These are phyloP conservation scores for Choristoneura rosaceana DNA, from an alignment of 2,888 invertebrate genomes.

Conservation along the genomic window DNA sequence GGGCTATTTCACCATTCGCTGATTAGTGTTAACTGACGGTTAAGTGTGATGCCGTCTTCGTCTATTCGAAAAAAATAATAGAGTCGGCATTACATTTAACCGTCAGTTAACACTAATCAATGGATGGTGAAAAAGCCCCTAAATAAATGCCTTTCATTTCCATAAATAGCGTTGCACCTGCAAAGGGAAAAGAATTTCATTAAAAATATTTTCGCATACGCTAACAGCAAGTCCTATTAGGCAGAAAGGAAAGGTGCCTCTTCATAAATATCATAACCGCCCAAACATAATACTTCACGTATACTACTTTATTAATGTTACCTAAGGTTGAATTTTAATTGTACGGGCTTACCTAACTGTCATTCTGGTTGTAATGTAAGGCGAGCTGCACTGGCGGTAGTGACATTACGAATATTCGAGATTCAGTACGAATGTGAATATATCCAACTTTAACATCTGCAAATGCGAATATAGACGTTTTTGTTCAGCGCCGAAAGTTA, in stretches of 20 bases:
- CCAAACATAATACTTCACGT: neutral
- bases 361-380: slow-evolving; percentile 35
- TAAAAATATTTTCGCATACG: slow-evolving; percentile 61
- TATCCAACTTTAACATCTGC: no score
- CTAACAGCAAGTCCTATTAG: slow-evolving; percentile 55
- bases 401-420: no score
- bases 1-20: no score
- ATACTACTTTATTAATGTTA: neutral
- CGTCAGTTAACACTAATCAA: no score
- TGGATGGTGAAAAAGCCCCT: no score
- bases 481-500: no score
- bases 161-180: slow-evolving; percentile 52
- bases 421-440: no score
- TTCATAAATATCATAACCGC: neutral
- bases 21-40: no score
- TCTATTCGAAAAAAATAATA: no score
- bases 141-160: slow-evolving; percentile 54
- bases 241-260: slow-evolving; percentile 51
- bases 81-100: no score
- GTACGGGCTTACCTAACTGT: neutral
- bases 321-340: neutral
- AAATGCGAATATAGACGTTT: no score
- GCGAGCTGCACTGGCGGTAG: slow-evolving; percentile 36
- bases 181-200: slow-evolving; percentile 60
- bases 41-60: no score